Evolutionary conservation across 2,888 invertebrate genomes (phyloP).

Genomic region (Stratiomys singularior): DNA sequence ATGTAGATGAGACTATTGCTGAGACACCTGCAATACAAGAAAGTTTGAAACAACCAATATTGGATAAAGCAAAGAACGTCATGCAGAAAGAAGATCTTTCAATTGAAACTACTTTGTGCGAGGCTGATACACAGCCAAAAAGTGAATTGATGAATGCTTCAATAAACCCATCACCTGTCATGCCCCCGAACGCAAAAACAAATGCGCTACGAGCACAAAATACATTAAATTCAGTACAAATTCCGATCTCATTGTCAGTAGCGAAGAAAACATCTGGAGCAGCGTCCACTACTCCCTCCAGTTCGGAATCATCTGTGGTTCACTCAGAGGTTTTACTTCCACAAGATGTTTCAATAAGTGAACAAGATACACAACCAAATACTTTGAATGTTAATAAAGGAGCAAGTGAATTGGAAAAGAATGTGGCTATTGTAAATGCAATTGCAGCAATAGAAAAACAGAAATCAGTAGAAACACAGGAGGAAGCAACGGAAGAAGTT

Average conservation of each 20-base stretch:
- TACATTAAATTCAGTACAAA: not conserved
- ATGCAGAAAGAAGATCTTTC: not conserved
- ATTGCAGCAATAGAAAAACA: not conserved
- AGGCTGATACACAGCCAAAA: constrained; percentile 11
- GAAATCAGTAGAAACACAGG: not conserved
- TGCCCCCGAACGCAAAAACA: not conserved
- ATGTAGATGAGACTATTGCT: constrained; percentile 25
- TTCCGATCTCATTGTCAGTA: not conserved
- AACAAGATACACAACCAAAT: constrained; percentile 58
- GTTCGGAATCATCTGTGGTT: not conserved
- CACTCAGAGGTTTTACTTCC: not conserved
- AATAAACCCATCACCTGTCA: not conserved
- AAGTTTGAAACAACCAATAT: not conserved
- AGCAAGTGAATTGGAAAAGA: no score
- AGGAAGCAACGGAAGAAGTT: not conserved
- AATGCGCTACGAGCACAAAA: not conserved
- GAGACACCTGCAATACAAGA: constrained; percentile 11
- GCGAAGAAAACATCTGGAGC: not conserved
- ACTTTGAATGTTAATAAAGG: constrained; percentile 1
- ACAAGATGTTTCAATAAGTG: constrained; percentile 50
- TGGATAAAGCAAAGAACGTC: not conserved
- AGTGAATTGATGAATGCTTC: not conserved
- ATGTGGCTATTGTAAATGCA: not conserved
- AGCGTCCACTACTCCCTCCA: not conserved
- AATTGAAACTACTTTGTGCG: not conserved